phyloP scores from a whole-genome alignment of 2,888 invertebrate genomes.

The Cartodere bifasciata region DNA sequence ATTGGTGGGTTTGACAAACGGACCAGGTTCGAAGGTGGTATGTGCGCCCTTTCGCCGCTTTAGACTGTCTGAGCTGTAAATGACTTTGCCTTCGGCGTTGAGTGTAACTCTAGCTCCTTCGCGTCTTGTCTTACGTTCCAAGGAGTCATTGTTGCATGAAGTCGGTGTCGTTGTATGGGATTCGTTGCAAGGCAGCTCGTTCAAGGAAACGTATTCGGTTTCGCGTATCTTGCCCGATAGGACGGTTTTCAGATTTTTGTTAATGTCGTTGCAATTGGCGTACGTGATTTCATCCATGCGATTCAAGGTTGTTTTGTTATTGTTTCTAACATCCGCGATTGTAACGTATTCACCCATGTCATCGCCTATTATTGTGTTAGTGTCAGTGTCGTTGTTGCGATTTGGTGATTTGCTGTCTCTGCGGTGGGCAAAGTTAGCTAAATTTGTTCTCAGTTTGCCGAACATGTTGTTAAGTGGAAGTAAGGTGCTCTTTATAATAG shows the following conservation, averaged over 20 bases:
- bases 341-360: slow-evolving; percentile 77
- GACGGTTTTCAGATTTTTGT: slow-evolving; percentile 47
- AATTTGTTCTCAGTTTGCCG: slow-evolving; percentile 47
- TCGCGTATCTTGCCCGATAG: slow-evolving; percentile 48
- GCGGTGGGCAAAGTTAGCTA: slow-evolving; percentile 25
- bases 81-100: slow-evolving; percentile 77
- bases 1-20: slow-evolving; percentile 55
- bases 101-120: slow-evolving; percentile 69
- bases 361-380: slow-evolving; percentile 11
- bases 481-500: slow-evolving; percentile 35
- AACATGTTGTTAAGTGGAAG: slow-evolving; percentile 61
- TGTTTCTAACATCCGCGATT: slow-evolving; percentile 70
- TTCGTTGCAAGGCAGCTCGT: slow-evolving; percentile 51
- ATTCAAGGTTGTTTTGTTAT: slow-evolving; percentile 46
- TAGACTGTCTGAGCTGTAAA: slow-evolving; percentile 77
- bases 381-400: slow-evolving; percentile 34
- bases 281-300: slow-evolving; percentile 36
- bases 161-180: slow-evolving; percentile 16
- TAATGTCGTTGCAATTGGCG: slow-evolving; percentile 57
- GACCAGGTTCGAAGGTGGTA: slow-evolving; percentile 80
- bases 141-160: slow-evolving; percentile 31
- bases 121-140: slow-evolving; percentile 41
- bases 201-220: slow-evolving; percentile 69
- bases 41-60: slow-evolving; percentile 68
- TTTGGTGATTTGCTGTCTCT: slow-evolving; percentile 40